Conservation (phyloP, 2,888 invertebrate species). For the Drosophila subquinaria region DNA sequence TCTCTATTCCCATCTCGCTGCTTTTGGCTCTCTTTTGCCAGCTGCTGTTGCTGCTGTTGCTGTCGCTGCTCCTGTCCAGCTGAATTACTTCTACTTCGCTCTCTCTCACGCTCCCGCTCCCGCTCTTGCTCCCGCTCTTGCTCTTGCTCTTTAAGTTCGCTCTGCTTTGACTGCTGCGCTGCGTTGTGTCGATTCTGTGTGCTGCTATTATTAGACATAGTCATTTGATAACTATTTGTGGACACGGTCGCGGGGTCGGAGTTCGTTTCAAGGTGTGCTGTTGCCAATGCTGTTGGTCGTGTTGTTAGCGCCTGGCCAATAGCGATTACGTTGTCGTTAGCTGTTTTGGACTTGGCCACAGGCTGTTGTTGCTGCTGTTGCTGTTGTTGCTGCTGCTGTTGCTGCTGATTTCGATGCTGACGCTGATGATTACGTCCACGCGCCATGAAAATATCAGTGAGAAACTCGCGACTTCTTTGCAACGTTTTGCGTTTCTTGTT, state of each 20-base stretch:
- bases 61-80: conserved; percentile 51
- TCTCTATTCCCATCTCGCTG: conserved; percentile 30
- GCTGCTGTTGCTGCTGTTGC: conserved; percentile 21
- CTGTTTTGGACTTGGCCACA: conserved; percentile 37
- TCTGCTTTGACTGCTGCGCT: conserved; percentile 20
- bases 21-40: conserved; percentile 35
- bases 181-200: conserved; percentile 58
- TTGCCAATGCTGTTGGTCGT: conserved; percentile 48
- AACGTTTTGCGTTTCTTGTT: conserved; percentile 68
- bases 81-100: conserved; percentile 58
- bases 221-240: conserved; percentile 84
- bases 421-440: conserved; percentile 85
- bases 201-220: conserved; percentile 84
- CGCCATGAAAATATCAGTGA: conserved; percentile 85
- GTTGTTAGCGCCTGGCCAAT: conserved; percentile 43
- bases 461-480: conserved; percentile 81
- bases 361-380: conserved; percentile 41
- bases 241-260: conserved; percentile 78
- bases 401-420: conserved; percentile 69
- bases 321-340: conserved; percentile 58
- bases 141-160: conserved; percentile 40
- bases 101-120: conserved; percentile 10
- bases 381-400: conserved; percentile 51
- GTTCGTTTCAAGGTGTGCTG: conserved; percentile 83
- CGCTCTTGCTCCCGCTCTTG: conserved; percentile 40